Conservation (phyloP, 2,888 invertebrate species). For the Abscondita cerata region DNA sequence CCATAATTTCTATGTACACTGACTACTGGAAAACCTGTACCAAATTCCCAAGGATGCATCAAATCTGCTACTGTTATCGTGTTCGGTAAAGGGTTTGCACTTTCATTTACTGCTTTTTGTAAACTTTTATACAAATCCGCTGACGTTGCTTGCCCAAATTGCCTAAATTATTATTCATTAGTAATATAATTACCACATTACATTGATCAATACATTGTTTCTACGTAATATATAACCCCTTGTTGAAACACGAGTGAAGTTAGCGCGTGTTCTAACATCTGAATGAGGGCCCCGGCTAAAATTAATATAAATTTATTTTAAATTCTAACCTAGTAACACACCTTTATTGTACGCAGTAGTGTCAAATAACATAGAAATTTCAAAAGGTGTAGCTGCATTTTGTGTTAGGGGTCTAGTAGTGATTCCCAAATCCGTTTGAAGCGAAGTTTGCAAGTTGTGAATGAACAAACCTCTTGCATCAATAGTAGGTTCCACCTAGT, state of each 20-base stretch:
- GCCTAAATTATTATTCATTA: no score
- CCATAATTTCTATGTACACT: conserved; percentile 45
- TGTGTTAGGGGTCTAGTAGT: conserved; percentile 61
- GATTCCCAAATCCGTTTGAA: conserved; percentile 19
- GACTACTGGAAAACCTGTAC: conserved; percentile 54
- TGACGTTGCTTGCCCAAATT: conserved; percentile 11
- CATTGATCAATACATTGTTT: conserved; percentile 18
- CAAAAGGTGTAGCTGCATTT: conserved; percentile 63
- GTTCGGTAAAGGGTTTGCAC: neutral
- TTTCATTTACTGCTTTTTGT: conserved; percentile 11
- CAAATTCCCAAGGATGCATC: conserved; percentile 58
- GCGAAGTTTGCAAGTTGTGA: conserved; percentile 2
- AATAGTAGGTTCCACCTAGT: conserved; percentile 24
- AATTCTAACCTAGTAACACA: neutral
- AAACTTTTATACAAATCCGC: conserved; percentile 14
- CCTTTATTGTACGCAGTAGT: conserved; percentile 70
- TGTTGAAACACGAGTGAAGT: conserved; percentile 17
- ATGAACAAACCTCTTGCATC: conserved; percentile 21
- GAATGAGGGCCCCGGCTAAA: conserved; percentile 68
- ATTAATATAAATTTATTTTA: neutral
- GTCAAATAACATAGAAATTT: conserved; percentile 69
- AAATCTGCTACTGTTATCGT: conserved; percentile 38
- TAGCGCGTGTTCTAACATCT: conserved; percentile 31
- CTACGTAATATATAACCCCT: conserved; percentile 23
- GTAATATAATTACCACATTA: neutral